Evolutionary conservation across 2,113 vertebrate genomes (phyloP), one percentile per base, ranked within the genome.

Genomic region (Pangasianodon hypophthalmus): DNA sequence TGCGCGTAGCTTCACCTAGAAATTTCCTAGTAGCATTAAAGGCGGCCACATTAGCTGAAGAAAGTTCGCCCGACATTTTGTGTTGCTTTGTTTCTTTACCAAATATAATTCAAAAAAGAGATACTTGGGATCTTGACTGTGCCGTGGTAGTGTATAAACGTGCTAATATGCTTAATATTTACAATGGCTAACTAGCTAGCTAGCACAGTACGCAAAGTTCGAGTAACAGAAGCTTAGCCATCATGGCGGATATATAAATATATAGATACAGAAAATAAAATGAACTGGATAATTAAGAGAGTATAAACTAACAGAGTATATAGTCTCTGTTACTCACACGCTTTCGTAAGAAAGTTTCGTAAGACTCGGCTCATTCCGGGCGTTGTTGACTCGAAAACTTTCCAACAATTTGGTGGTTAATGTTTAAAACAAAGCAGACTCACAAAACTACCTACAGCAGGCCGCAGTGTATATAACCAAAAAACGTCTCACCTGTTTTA

Each of bases 401-500:
- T 14, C n/a, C 58, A 52, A 64, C 41, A 50, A 32, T 60, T 58
- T n/a, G 1, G 13, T 21, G 6, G 21, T 32, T 71, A 54, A 32
- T 13, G 3, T 50, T 82, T 46, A 46, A 52, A 18, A 67, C 14
- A 62, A 14, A 58, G 54, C 8, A 21, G 3, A 26, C 50, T 7
- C 3, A 52, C 3, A 87, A n/a, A 58, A 6, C 26, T 4, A 48
- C 1, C 41, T 2, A 56, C 60, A 44, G 19, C 14, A 19, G 10
- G 10, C 26, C 7, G 21, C 11, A 24, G 9, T 37, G 7, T 6
- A 5, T 1, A 52, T 24, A 1, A 50, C 83, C 73, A 64, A 1
- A 58, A 84, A 84, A 41, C 13, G 41, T 1, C 95, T 91, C 0
- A 96, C 96, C 95, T 92, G 96, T 95, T 92, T 95, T 95, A 93